phyloP scores from a whole-genome alignment of 2,797 vertebrate species.

The Synaphobranchus kaupii region DNA sequence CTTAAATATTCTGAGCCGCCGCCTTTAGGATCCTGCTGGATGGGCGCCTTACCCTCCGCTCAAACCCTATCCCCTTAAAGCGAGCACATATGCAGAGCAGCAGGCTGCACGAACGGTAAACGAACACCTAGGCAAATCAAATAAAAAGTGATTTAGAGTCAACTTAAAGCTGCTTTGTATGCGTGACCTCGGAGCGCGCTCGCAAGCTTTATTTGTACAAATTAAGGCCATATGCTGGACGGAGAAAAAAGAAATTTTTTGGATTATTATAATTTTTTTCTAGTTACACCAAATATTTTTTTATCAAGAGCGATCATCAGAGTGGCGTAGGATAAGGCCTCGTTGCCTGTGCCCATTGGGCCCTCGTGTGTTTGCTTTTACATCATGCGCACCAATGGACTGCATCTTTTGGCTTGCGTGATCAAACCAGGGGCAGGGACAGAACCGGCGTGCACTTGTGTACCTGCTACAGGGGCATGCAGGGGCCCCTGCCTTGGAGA shows the following conservation, averaged over 20 bases:
- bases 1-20: not conserved
- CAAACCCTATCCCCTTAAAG: conserved; percentile 22
- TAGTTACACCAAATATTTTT: conserved; percentile 8
- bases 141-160: conserved; percentile 36
- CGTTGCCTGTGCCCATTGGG: not conserved
- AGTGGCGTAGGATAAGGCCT: not conserved
- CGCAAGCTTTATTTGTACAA: conserved; percentile 43
- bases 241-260: conserved; percentile 25
- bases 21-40: not conserved
- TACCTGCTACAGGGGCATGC: not conserved
- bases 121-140: conserved; percentile 21
- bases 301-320: conserved; percentile 18
- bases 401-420: not conserved
- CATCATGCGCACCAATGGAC: not conserved
- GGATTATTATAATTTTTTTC: conserved; percentile 26
- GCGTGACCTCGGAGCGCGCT: conserved; percentile 10
- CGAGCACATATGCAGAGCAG: conserved; percentile 37
- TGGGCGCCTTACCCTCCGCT: not conserved
- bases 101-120: conserved; percentile 19
- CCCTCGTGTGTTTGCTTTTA: not conserved
- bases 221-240: conserved; percentile 37
- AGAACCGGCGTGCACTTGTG: not conserved
- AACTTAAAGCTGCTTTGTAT: conserved; percentile 35
- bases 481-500: not conserved
- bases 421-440: not conserved